Conservation (phyloP, 1,140 invertebrate species). For the Trichonephila clavipes region DNA sequence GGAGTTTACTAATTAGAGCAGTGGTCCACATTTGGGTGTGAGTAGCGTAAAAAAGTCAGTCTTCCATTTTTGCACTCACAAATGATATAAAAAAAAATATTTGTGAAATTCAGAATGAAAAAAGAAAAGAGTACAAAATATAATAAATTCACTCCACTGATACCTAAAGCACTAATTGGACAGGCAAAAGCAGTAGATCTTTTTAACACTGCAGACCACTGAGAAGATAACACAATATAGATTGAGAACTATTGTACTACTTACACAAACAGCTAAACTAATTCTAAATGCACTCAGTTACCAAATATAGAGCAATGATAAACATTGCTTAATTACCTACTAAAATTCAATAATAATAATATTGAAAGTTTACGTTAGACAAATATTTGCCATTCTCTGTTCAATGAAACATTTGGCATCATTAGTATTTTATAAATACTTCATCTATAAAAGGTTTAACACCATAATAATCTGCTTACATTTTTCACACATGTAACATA, state of each 20-base stretch:
- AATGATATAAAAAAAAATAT: slow-evolving; percentile 9
- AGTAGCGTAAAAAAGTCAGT: slow-evolving; percentile 18
- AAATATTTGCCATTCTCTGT: slow-evolving; percentile 41
- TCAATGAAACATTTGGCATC: slow-evolving; percentile 68
- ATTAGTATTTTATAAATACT: slow-evolving; percentile 64
- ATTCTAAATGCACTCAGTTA: slow-evolving; percentile 45
- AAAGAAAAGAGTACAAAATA: neutral
- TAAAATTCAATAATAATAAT: slow-evolving; percentile 58
- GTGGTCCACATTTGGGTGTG: slow-evolving; percentile 42
- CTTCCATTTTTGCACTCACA: neutral
- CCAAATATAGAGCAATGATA: slow-evolving; percentile 60
- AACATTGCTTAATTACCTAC: slow-evolving; percentile 5
- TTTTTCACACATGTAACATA: slow-evolving; percentile 57
- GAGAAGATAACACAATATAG: slow-evolving; percentile 19
- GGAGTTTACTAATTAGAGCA: slow-evolving; percentile 23
- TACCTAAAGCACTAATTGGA: neutral
- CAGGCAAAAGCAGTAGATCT: neutral
- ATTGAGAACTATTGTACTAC: slow-evolving; percentile 70
- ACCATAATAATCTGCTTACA: slow-evolving; percentile 34
- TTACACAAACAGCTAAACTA: slow-evolving; percentile 63
- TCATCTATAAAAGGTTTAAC: slow-evolving; percentile 69
- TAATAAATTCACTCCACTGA: neutral
- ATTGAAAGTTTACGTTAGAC: slow-evolving; percentile 45
- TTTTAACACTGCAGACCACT: slow-evolving; percentile 48
- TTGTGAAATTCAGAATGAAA: slow-evolving; percentile 38